Evolutionary conservation across 2,888 invertebrate genomes (phyloP).

Genomic region (Rhingia rostrata): DNA sequence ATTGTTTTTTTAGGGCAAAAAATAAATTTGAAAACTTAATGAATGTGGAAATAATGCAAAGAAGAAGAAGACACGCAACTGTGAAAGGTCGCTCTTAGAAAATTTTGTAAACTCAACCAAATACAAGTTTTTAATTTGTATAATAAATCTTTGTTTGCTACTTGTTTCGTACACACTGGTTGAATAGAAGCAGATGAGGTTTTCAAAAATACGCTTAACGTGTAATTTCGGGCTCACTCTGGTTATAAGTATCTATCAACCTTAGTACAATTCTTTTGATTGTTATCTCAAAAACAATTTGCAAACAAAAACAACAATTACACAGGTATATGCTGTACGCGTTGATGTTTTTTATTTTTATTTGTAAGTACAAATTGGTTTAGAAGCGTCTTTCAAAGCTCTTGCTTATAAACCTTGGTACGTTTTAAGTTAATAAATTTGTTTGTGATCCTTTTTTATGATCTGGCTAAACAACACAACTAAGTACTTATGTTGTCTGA

Average conservation of each 20-base stretch:
- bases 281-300: conserved; percentile 80
- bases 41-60: conserved; percentile 11
- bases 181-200: conserved; percentile 73
- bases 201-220: conserved; percentile 36
- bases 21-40: conserved; percentile 21
- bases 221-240: conserved; percentile 43
- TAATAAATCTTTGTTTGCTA: conserved; percentile 82
- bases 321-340: conserved; percentile 54
- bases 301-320: conserved; percentile 81
- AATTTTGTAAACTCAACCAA: conserved; percentile 62
- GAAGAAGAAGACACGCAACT: conserved; percentile 1
- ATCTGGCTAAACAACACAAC: conserved; percentile 64
- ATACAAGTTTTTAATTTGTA: conserved; percentile 69
- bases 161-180: conserved; percentile 82
- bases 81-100: conserved; percentile 35
- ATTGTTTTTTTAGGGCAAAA: conserved; percentile 8
- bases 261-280: conserved; percentile 82
- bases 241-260: conserved; percentile 75
- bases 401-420: conserved; percentile 62
- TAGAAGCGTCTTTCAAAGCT: conserved; percentile 49
- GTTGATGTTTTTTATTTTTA: conserved; percentile 9
- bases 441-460: conserved; percentile 9
- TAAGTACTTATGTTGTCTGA: conserved; percentile 57
- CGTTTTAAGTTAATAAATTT: conserved; percentile 20
- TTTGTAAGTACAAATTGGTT: conserved; percentile 54